Conservation (phyloP, 2,113 vertebrate genomes). For the Dicerorhinus sumatrensis region DNA sequence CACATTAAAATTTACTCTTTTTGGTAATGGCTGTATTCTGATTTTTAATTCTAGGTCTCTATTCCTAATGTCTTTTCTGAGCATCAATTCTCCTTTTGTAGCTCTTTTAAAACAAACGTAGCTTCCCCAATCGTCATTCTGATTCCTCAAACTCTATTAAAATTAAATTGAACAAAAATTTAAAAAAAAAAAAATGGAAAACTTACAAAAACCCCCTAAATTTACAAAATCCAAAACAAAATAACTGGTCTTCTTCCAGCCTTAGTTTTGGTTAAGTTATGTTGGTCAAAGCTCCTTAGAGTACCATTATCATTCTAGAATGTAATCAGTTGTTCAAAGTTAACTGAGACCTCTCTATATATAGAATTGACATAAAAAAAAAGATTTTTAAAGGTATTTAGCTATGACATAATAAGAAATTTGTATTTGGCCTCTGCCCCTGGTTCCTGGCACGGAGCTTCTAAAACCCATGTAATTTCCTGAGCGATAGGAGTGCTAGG, state of each 20-base stretch:
- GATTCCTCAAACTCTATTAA: conserved; percentile 54
- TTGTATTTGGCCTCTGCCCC: neutral
- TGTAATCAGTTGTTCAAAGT: neutral
- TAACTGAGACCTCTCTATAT: neutral
- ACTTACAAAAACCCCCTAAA: neutral
- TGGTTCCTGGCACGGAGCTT: neutral
- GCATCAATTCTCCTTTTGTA: conserved; percentile 48
- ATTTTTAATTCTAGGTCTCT: conserved; percentile 49
- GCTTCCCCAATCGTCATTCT: conserved; percentile 28
- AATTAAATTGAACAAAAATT: neutral
- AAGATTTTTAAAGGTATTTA: neutral
- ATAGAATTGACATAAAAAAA: neutral
- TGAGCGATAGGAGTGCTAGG: neutral
- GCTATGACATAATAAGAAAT: neutral
- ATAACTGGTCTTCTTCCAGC: neutral
- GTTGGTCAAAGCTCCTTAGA: neutral
- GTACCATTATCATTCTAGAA: neutral
- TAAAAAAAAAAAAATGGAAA: neutral
- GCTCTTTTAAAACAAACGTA: neutral
- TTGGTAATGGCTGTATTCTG: neutral
- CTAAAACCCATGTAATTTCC: neutral
- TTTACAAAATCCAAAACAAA: conserved; percentile 35
- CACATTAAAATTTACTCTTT: neutral
- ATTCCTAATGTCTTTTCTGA: neutral
- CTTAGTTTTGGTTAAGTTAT: too few relatives aligned